Conservation (phyloP, 2,888 invertebrate species). For the Pyrocoelia pectoralis region DNA sequence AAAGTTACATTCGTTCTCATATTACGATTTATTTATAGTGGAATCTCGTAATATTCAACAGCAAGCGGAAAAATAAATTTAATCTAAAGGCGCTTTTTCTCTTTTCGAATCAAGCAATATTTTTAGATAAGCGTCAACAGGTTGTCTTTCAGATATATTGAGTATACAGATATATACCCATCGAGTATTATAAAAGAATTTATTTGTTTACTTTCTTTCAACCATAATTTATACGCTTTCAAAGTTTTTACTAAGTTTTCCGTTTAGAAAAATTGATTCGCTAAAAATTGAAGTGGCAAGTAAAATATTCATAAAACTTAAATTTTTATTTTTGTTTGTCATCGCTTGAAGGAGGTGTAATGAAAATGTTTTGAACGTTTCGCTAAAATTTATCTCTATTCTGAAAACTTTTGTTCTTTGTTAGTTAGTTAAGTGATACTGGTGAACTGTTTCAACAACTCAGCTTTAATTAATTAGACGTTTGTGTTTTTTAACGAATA, state of each 20-base stretch:
- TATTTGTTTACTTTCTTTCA: conserved; percentile 22
- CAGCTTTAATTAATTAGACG: no score
- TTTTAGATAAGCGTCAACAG: conserved; percentile 42
- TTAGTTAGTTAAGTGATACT: no score
- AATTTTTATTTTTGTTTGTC: no score
- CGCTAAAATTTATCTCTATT: no score
- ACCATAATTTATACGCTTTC: conserved; percentile 7
- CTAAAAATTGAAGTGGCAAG: no score
- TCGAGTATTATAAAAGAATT: conserved; percentile 16
- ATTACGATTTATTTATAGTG: not conserved
- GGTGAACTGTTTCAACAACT: no score
- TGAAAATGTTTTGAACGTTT: no score
- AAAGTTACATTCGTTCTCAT: no score
- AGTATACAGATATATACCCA: conserved; percentile 29
- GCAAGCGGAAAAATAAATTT: conserved; percentile 19
- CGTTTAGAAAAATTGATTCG: not conserved
- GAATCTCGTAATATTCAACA: not conserved
- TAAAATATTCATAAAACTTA: no score
- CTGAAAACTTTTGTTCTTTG: no score
- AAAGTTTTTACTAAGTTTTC: not conserved
- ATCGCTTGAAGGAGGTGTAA: no score
- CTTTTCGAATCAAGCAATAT: conserved; percentile 22
- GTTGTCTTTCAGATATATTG: conserved; percentile 41
- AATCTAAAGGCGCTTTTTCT: conserved; percentile 14
- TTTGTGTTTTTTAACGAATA: no score